Evolutionary conservation across 2,113 vertebrate genomes (phyloP).

Genomic region (Probosciger aterrimus): DNA sequence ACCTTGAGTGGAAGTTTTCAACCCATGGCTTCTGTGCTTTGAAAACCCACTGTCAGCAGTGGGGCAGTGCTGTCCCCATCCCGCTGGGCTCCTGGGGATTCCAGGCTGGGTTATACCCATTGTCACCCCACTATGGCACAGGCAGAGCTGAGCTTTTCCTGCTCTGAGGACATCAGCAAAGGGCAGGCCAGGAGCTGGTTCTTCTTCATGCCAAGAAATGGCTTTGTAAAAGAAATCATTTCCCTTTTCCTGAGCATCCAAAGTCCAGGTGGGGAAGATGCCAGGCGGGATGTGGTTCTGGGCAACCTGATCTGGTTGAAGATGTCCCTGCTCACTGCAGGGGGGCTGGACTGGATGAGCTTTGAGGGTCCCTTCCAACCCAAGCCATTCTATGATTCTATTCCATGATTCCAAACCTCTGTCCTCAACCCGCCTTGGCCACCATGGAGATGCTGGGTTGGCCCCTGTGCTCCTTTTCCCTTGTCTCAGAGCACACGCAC

Average conservation of each 20-base stretch:
- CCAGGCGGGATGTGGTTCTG: background rate
- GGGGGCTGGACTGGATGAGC: background rate
- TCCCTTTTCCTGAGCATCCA: fast-evolving
- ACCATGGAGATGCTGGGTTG: background rate
- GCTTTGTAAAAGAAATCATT: background rate
- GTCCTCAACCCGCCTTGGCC: fast-evolving
- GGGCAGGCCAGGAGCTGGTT: fast-evolving
- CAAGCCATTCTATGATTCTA: background rate
- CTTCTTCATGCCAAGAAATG: fast-evolving
- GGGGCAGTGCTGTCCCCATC: fast-evolving
- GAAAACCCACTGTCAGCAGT: fast-evolving
- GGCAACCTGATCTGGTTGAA: background rate
- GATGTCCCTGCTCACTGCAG: background rate
- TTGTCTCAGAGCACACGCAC: constrained; percentile 1
- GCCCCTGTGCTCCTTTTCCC: background rate
- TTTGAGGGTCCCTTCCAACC: background rate
- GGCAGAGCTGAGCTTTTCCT: background rate
- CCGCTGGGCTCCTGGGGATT: fast-evolving
- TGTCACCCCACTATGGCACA: background rate
- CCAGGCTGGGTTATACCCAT: background rate
- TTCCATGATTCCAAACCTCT: background rate
- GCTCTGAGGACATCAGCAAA: fast-evolving
- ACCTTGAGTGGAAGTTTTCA: background rate
- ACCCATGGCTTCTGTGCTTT: fast-evolving
- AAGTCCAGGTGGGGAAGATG: background rate